These are phyloP conservation scores for Chrysocyon brachyurus DNA, from an alignment of 2,797 vertebrate genomes.

Conservation along the genomic window DNA sequence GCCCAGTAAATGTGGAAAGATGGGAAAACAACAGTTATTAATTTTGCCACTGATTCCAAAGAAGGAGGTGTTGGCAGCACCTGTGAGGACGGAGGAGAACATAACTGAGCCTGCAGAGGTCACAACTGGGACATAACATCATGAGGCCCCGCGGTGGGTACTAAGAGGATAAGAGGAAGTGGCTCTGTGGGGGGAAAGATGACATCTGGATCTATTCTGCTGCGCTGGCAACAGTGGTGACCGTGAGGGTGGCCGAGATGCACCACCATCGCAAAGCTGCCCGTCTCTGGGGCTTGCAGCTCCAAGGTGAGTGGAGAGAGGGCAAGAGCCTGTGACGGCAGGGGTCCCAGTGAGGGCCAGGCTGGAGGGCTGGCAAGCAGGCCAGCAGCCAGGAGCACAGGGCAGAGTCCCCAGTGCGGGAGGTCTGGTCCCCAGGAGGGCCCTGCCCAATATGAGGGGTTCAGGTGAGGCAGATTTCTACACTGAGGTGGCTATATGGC, in stretches of 20 bases:
- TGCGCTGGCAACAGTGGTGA: rapidly evolving
- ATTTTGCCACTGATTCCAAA: constrained; percentile 40
- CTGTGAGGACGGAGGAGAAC: neutral
- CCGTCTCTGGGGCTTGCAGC: rapidly evolving
- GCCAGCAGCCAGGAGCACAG: neutral
- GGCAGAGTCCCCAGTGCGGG: rapidly evolving
- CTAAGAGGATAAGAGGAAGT: neutral
- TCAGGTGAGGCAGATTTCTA: neutral
- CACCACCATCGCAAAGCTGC: rapidly evolving
- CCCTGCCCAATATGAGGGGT: neutral
- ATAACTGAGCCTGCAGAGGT: constrained; percentile 19
- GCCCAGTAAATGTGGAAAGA: neutral
- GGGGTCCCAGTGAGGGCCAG: rapidly evolving
- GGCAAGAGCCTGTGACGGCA: neutral
- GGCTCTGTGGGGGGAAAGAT: neutral
- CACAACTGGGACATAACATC: neutral
- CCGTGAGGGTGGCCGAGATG: rapidly evolving
- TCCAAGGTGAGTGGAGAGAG: neutral
- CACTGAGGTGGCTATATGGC: rapidly evolving
- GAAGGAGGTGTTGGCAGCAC: constrained; percentile 74
- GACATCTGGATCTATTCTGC: neutral
- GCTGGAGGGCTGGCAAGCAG: neutral
- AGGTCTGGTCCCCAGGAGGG: too few species aligned
- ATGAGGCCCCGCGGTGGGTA: neutral
- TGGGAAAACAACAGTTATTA: constrained; percentile 10